These are phyloP conservation scores for Atta colombica DNA, from an alignment of 1,140 invertebrate genomes.

Conservation along the genomic window DNA sequence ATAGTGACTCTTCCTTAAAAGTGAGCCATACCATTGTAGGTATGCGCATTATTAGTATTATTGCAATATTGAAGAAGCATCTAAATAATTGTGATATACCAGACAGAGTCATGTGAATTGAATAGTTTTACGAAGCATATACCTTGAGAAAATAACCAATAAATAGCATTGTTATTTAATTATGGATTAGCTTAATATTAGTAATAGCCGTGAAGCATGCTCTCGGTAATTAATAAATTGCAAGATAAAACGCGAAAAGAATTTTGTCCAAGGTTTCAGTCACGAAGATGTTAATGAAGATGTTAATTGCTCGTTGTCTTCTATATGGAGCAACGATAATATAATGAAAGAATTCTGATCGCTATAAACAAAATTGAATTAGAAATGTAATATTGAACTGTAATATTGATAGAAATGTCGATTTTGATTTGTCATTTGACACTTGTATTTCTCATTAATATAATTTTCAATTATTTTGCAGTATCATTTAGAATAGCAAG, in stretches of 20 bases:
- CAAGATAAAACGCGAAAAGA: neutral
- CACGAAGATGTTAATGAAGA: constrained; percentile 33
- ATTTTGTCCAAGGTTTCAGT: constrained; percentile 2
- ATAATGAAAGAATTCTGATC: neutral
- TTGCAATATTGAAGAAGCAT: constrained; percentile 69
- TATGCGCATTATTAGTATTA: constrained; percentile 68
- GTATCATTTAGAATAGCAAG: neutral
- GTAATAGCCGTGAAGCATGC: neutral
- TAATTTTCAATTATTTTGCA: neutral
- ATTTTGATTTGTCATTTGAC: neutral
- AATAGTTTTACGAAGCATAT: neutral
- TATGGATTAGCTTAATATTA: neutral
- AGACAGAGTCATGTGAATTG: neutral
- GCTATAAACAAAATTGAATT: constrained; percentile 42
- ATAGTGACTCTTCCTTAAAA: constrained; percentile 68
- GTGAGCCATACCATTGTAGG: constrained; percentile 51
- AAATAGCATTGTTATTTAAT: constrained; percentile 8
- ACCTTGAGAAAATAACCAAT: neutral
- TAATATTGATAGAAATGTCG: neutral
- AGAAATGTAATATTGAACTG: neutral
- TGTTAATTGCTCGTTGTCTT: constrained; percentile 11
- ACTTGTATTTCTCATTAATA: neutral
- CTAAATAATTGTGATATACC: constrained; percentile 6
- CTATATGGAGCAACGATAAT: neutral
- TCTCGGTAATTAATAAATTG: constrained; percentile 12